Percentiles rank a stretch among this genome's conserved stretches.
phyloP scores from a whole-genome alignment of 2,888 invertebrate species.

The Linnaemya tessellans region DNA sequence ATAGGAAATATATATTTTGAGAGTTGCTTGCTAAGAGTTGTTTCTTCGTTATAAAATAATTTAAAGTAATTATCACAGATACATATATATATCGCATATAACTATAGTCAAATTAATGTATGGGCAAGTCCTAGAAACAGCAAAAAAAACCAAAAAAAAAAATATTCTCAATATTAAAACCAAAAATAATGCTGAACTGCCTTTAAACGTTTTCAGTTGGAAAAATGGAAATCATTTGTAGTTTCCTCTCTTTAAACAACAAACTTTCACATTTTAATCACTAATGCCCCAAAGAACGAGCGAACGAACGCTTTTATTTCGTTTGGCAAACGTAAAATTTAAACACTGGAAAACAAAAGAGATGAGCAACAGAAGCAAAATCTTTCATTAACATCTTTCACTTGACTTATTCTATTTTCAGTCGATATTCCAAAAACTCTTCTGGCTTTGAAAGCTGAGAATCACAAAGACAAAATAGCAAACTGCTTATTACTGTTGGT shows the following conservation, averaged over 20 bases:
- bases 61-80: too few relatives aligned
- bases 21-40: too few relatives aligned
- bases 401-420: constrained; percentile 19
- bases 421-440: constrained; percentile 37
- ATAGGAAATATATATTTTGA: not conserved
- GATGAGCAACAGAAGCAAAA: not conserved
- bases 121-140: too few relatives aligned
- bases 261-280: not conserved
- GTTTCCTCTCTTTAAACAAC: not conserved
- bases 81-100: too few relatives aligned
- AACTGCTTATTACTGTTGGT: constrained; percentile 31
- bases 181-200: too few relatives aligned
- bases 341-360: not conserved
- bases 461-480: constrained; percentile 20
- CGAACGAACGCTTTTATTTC: constrained; percentile 6
- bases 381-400: constrained; percentile 43
- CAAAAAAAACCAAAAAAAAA: too few relatives aligned
- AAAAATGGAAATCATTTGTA: too few relatives aligned
- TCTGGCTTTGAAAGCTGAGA: not conserved
- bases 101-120: too few relatives aligned
- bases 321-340: not conserved
- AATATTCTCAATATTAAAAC: too few relatives aligned
- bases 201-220: too few relatives aligned
- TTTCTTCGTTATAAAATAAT: too few relatives aligned
- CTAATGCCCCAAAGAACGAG: constrained; percentile 8